Conservation (phyloP, 2,797 vertebrate genomes). For the Artibeus jamaicensis region DNA sequence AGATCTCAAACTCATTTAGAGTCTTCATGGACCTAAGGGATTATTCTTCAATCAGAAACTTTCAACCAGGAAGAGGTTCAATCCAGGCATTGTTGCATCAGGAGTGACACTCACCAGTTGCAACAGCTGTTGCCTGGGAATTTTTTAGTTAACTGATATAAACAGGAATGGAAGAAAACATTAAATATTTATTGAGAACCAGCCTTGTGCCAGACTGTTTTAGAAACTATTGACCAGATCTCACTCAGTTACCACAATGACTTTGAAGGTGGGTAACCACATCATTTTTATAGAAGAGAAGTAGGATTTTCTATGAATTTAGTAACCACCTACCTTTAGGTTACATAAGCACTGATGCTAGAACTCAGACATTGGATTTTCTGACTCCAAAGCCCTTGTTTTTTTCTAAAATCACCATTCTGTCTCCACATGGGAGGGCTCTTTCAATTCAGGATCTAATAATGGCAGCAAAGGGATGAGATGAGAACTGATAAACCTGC, state of each 20-base stretch:
- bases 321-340: neutral
- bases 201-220: neutral
- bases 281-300: neutral
- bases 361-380: neutral
- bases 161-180: neutral
- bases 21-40: neutral
- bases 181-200: neutral
- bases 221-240: neutral
- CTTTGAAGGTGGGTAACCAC: neutral
- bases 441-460: neutral
- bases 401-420: neutral
- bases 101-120: neutral
- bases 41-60: neutral
- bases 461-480: neutral
- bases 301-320: neutral
- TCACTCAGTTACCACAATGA: neutral
- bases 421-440: neutral
- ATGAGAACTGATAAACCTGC: neutral
- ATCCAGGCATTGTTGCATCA: neutral
- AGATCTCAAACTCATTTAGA: neutral
- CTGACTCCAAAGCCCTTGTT: neutral
- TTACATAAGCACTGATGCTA: neutral
- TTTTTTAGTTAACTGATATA: neutral
- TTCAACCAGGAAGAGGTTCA: neutral
- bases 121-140: neutral